Percentiles rank a stretch among this genome's conserved stretches.
Evolutionary conservation across 2,888 invertebrate species (phyloP).

Genomic region (Julus scanicus): DNA sequence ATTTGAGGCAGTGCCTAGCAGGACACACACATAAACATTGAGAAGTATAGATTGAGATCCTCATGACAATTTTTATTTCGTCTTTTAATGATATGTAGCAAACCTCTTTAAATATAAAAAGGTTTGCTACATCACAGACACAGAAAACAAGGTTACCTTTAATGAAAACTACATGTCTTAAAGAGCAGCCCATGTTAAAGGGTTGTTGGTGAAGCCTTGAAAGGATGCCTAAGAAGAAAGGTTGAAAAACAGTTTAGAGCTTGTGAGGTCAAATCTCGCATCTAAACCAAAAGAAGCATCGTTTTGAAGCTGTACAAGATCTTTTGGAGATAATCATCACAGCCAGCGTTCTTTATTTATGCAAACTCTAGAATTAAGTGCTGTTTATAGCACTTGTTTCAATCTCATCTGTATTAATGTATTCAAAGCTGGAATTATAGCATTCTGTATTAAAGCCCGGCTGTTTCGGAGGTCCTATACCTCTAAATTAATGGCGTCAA

Average conservation of each 20-base stretch:
- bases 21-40: too few relatives aligned
- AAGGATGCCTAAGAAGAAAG: neutral
- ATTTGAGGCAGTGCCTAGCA: too few relatives aligned
- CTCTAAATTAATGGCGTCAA: constrained; percentile 23
- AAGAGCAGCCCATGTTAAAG: too few relatives aligned
- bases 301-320: neutral
- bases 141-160: too few relatives aligned
- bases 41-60: too few relatives aligned
- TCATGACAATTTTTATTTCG: too few relatives aligned
- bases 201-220: too few relatives aligned
- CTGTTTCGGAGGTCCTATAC: neutral
- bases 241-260: neutral
- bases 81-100: too few relatives aligned
- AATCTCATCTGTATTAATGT: constrained; percentile 45
- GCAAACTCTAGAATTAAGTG: constrained; percentile 23
- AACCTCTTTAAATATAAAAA: too few relatives aligned
- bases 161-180: too few relatives aligned
- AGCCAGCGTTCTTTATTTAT: neutral
- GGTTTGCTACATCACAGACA: too few relatives aligned
- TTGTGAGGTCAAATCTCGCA: neutral
- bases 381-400: constrained; percentile 42
- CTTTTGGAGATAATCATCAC: neutral
- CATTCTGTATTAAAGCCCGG: neutral
- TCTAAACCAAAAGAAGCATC: neutral
- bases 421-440: constrained; percentile 24